Base-by-base conservation (phyloP, 2,888 invertebrate species). In the Terebella lapidaria region DNA sequence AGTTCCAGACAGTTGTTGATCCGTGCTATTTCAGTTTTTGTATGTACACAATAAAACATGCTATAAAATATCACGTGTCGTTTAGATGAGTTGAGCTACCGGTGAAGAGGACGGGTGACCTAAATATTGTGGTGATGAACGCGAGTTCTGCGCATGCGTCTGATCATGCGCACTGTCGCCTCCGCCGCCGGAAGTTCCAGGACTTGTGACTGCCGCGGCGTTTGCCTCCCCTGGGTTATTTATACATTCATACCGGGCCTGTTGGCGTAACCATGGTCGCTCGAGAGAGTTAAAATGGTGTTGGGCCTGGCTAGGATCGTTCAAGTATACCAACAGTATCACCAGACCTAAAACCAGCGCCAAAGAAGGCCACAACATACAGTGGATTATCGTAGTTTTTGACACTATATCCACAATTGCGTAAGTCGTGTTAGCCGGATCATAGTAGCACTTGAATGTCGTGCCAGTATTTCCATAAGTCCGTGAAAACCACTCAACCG, bases 291-390 rank as follows among this genome's bases (percentile, higher is more conserved):
- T 60, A 53, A 57, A 59, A 28, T 25, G 27, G 28, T 25, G 53
- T 15, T 53, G 26, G 4, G 26, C 15, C 29, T 53, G 27, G 10
- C 29, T 25, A 22, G 53, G 53, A 28, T 58, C 54, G 35, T 27
- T 27, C 20, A 64, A 53, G 55, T 64, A 58, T 15, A 56, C 60
- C 20, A 59, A 53, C 24, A 68, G 55, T 47, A 68, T 65, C 51
- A 64, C 54, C 26, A 65, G 45, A 42, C 68, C 68, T 26, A 57
- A 22, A 25, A 68, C 28, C 24, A 66, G 54, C 25, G 65, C 65
- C 45, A 69, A 29, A 2, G 66, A 58, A 26, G 69, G 69, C 69
- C 69, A 69, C 53, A 69, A 56, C 57, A 69, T 61, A 52, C 64
- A 54, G 59, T 69, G 65, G 27, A 69, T 59, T 20, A 66, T 62